Percentiles rank a stretch among this genome's conserved stretches.
Conservation (phyloP, 1,140 invertebrate species). For the Hetaerina americana region DNA sequence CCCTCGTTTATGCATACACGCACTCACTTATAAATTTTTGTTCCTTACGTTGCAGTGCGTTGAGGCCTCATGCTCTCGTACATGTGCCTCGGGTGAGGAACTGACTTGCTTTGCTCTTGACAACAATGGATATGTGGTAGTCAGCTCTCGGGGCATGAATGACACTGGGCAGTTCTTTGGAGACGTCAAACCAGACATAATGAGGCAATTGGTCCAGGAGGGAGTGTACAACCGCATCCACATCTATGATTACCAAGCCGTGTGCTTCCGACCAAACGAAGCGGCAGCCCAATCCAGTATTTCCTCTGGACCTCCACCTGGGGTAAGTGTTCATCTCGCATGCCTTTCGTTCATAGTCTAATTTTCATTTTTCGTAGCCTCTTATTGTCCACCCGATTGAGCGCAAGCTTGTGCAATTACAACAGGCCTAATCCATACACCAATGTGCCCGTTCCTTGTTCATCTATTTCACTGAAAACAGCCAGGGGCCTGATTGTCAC, state of each 20-base stretch:
- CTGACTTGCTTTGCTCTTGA: constrained; percentile 78
- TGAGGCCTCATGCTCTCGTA: constrained; percentile 26
- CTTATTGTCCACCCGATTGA: no score
- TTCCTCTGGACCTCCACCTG: neutral
- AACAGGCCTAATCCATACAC: no score
- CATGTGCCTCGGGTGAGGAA: constrained; percentile 54
- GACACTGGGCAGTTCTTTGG: constrained; percentile 80
- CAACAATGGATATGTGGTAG: constrained; percentile 76
- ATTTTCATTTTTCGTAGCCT: no score
- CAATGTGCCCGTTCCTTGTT: no score
- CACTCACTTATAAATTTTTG: no score
- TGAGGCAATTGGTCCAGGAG: constrained; percentile 60
- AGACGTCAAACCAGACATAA: constrained; percentile 58
- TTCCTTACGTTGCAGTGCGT: constrained; percentile 6
- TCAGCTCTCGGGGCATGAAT: constrained; percentile 49
- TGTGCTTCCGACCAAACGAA: constrained; percentile 47
- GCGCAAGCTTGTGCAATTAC: no score
- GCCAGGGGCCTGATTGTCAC: no score
- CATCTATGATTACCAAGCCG: constrained; percentile 80
- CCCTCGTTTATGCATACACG: no score
- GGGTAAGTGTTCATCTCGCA: neutral
- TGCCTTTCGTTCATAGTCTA: no score
- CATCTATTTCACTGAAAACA: no score
- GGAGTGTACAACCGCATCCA: constrained; percentile 62
- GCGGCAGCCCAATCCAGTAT: neutral